Evolutionary conservation across 2,113 vertebrate species (phyloP).

Genomic region (Ceyx margarethae): DNA sequence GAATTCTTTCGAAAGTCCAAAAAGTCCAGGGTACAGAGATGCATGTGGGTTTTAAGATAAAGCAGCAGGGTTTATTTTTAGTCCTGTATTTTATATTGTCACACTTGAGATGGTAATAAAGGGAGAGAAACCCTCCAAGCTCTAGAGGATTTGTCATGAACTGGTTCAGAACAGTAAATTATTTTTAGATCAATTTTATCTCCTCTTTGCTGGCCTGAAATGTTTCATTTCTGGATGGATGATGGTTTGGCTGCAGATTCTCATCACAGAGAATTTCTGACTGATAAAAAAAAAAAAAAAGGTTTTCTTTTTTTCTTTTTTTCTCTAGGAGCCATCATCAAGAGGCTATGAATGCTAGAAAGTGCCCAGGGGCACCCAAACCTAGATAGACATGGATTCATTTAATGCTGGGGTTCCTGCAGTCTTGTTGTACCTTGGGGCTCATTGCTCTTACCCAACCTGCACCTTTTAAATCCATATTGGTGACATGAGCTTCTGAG

Average conservation of each 20-base stretch:
- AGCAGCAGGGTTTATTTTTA: neutral
- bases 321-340: neutral
- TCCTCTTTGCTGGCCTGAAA: neutral
- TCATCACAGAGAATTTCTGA: neutral
- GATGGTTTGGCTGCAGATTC: neutral
- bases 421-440: neutral
- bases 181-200: neutral
- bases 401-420: neutral
- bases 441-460: fast-evolving
- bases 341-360: neutral
- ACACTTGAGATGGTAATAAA: slow-evolving; percentile 12
- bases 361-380: too few species aligned
- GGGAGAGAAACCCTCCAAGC: neutral
- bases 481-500: neutral
- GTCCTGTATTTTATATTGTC: neutral
- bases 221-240: neutral
- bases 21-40: neutral
- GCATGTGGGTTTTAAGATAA: neutral
- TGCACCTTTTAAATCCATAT: neutral
- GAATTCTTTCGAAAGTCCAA: neutral
- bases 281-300: neutral
- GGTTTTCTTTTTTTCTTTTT: neutral
- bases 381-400: fast-evolving
- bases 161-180: slow-evolving; percentile 13
- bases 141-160: neutral